phyloP scores from a whole-genome alignment of 2,888 invertebrate species.

The Drosophila demipolita region DNA sequence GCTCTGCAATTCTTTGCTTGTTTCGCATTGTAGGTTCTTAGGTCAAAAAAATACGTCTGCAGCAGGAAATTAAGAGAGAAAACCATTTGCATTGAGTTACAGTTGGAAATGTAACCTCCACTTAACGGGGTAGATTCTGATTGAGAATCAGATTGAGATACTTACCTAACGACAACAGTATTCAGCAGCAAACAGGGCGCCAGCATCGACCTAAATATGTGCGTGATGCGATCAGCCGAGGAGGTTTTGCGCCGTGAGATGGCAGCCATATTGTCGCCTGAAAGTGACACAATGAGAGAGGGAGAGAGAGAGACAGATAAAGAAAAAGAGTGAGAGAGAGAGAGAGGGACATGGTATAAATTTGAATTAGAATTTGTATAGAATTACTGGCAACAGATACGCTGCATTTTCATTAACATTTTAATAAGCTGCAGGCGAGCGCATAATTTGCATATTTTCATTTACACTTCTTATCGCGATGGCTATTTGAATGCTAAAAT shows the following conservation, averaged over 20 bases:
- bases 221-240: conserved; percentile 85
- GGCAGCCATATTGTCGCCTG: conserved; percentile 96
- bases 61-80: conserved; percentile 36
- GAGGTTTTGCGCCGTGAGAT: conserved; percentile 91
- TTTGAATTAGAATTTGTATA: conserved; percentile 60
- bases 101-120: not conserved
- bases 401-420: conserved; percentile 62
- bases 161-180: conserved; percentile 84
- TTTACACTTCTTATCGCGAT: conserved; percentile 74
- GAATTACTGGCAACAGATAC: conserved; percentile 34
- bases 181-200: conserved; percentile 85
- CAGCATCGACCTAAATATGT: conserved; percentile 84
- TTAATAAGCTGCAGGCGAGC: conserved; percentile 70
- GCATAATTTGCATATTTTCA: conserved; percentile 72
- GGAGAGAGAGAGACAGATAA: conserved; percentile 20
- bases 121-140: not conserved
- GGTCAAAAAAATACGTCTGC: conserved; percentile 82
- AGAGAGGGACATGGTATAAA: conserved; percentile 37
- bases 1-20: conserved; percentile 17
- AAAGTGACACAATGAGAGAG: not conserved
- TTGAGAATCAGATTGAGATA: not conserved
- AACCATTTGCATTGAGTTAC: conserved; percentile 26
- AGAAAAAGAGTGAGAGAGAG: not conserved
- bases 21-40: conserved; percentile 66
- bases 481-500: conserved; percentile 75